phyloP scores from a whole-genome alignment of 2,797 vertebrate species.

The Danio choprae region DNA sequence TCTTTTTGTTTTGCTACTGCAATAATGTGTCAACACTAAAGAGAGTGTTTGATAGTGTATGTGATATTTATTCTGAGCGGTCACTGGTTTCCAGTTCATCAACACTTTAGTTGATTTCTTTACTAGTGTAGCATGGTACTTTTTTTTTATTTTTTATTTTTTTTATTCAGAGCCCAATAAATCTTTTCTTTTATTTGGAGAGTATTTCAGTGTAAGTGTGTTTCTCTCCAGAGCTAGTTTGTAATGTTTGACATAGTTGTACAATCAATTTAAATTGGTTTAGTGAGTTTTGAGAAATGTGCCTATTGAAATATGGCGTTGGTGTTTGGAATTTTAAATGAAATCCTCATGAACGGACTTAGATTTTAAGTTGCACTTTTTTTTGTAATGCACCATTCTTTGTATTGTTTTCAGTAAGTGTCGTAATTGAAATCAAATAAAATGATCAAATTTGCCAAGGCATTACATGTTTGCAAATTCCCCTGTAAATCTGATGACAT shows the following conservation, averaged over 20 bases:
- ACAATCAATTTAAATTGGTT: conserved; percentile 41
- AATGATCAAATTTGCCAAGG: conserved; percentile 11
- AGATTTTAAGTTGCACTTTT: conserved; percentile 46
- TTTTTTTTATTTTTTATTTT: neutral
- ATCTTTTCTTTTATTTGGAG: conserved; percentile 37
- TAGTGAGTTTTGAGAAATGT: conserved; percentile 51
- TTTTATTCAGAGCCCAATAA: conserved; percentile 34
- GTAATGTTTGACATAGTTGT: conserved; percentile 53
- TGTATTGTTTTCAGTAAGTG: conserved; percentile 16
- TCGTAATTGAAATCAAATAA: conserved; percentile 46
- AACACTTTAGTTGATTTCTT: conserved; percentile 42
- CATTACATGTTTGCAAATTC: conserved; percentile 16
- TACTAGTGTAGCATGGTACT: conserved; percentile 32
- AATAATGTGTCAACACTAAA: conserved; percentile 46
- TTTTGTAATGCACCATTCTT: conserved; percentile 49
- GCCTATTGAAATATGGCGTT: conserved; percentile 51
- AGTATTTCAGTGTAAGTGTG: conserved; percentile 30
- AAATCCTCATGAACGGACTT: conserved; percentile 33
- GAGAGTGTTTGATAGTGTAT: conserved; percentile 41
- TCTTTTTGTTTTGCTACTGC: conserved; percentile 21
- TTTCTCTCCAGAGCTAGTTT: conserved; percentile 47
- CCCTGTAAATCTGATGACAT: neutral
- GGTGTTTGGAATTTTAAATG: conserved; percentile 28
- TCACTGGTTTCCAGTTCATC: conserved; percentile 22
- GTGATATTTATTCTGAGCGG: conserved; percentile 47